A percentile compares a stretch with the other conserved stretches of the same genome.
phyloP scores from a whole-genome alignment of 23 tunicate genomes.

The Styela clava region DNA sequence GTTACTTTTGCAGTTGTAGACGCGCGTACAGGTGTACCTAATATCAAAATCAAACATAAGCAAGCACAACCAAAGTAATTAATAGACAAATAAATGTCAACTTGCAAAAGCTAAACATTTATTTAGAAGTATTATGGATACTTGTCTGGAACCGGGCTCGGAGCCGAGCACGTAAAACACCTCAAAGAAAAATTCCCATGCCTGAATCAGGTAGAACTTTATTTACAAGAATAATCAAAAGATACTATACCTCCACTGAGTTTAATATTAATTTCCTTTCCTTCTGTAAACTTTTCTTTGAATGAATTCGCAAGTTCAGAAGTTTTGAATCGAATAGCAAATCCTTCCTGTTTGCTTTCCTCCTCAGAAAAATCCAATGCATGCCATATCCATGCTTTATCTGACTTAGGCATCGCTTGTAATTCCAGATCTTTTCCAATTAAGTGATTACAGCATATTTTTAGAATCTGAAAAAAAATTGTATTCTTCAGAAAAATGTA shows the following conservation, averaged over 20 bases:
- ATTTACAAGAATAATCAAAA: no score
- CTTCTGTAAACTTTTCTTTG: conserved; percentile 27
- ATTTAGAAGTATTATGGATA: no score
- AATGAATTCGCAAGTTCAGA: conserved; percentile 64
- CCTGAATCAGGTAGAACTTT: no score
- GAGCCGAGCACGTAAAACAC: no score
- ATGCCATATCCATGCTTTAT: conserved; percentile 73
- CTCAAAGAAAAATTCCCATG: no score
- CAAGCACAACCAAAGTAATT: no score
- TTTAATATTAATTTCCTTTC: not conserved
- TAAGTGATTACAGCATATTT: conserved; percentile 89
- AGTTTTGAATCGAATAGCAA: conserved; percentile 77
- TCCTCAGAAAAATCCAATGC: conserved; percentile 93
- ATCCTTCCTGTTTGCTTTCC: conserved; percentile 50
- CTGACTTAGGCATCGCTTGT: conserved; percentile 42
- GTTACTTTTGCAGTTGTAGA: no score
- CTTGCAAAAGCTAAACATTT: no score
- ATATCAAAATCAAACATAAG: no score
- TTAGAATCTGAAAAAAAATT: conserved; percentile 50
- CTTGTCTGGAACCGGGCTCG: no score
- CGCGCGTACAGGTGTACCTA: no score
- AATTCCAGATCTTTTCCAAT: conserved; percentile 25
- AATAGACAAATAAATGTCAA: no score
- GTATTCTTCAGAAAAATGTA: not conserved
- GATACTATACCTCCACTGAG: conserved; percentile 1